Conservation (phyloP, 2,113 vertebrate species). For the Tetrax tetrax region DNA sequence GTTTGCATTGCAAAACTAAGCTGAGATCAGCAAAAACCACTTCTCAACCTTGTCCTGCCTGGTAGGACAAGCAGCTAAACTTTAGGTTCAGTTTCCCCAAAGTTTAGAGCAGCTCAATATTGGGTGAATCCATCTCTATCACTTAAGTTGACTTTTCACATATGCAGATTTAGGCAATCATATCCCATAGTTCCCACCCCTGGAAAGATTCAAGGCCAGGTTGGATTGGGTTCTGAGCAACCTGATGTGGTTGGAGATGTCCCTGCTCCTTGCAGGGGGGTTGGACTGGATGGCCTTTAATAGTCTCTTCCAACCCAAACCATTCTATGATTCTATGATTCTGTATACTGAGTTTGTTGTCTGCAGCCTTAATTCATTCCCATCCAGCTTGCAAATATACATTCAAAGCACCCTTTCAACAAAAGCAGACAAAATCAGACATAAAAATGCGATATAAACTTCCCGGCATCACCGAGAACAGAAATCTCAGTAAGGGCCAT, state of each 20-base stretch:
- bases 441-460: not conserved
- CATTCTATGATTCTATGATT: too few relatives aligned
- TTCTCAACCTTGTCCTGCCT: not conserved
- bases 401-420: not conserved
- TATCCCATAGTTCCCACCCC: too few relatives aligned
- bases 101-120: not conserved
- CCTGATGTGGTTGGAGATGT: too few relatives aligned
- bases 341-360: not conserved
- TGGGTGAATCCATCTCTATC: not conserved
- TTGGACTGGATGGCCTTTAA: too few relatives aligned
- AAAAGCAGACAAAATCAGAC: not conserved
- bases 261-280: too few relatives aligned
- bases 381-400: not conserved
- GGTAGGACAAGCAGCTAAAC: not conserved
- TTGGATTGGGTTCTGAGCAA: too few relatives aligned
- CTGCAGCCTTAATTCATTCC: not conserved
- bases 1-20: not conserved
- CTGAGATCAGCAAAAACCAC: accelerated
- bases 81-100: not conserved
- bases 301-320: too few relatives aligned
- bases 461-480: accelerated
- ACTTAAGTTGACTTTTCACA: not conserved
- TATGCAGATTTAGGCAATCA: not conserved
- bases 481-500: not conserved
- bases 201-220: too few relatives aligned